These are phyloP conservation scores for Bugulina stolonifera DNA, from an alignment of 2,888 invertebrate genomes.

Conservation along the genomic window DNA sequence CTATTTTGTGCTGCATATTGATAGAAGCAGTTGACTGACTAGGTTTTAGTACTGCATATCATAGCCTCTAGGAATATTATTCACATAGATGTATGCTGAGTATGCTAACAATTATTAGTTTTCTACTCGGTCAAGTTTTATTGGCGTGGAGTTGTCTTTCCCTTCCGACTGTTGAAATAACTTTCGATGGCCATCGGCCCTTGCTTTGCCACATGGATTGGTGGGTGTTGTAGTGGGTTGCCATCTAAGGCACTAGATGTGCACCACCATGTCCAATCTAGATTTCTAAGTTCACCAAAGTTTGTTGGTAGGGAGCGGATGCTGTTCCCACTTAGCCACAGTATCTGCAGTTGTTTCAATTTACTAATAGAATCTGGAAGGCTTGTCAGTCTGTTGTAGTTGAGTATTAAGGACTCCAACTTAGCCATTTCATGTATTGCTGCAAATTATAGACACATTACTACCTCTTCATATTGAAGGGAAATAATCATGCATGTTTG, in stretches of 20 bases:
- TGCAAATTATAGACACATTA: not conserved
- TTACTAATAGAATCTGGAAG: constrained; percentile 48
- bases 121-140: no score
- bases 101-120: no score
- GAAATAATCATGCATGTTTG: no score
- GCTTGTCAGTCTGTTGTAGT: constrained; percentile 45
- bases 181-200: constrained; percentile 46
- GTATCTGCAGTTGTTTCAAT: constrained; percentile 46
- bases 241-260: constrained; percentile 44
- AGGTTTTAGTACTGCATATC: no score
- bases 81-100: no score
- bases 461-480: no score
- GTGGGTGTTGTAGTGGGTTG: constrained; percentile 47
- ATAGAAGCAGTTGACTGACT: no score
- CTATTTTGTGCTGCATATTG: no score
- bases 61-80: no score
- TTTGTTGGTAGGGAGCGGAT: constrained; percentile 43
- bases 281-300: constrained; percentile 41
- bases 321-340: constrained; percentile 54
- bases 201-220: constrained; percentile 47
- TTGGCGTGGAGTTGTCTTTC: not conserved
- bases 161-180: constrained; percentile 34
- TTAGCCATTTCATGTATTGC: constrained; percentile 36
- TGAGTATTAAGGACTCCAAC: constrained; percentile 48
- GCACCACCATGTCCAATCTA: constrained; percentile 48